Evolutionary conservation across 2,113 vertebrate species (phyloP), one percentile per base, ranked within the genome.

Genomic region (Grus americana): DNA sequence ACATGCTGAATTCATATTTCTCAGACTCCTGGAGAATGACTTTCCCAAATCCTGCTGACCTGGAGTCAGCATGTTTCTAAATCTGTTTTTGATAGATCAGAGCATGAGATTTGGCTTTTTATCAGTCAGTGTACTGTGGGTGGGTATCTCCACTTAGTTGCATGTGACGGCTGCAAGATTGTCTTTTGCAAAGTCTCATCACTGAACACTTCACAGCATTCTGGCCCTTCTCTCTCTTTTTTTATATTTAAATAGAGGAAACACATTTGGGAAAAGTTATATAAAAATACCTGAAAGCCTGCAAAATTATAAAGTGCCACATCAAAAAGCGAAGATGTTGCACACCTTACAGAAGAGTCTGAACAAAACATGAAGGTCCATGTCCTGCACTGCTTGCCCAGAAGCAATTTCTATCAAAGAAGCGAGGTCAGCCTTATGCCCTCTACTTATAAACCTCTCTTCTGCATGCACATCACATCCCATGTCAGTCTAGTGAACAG

Each of bases 341-440:
- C 2, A 3, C 90, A 79, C 21, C 32, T 50, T 62, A 65, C 22
- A 73, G 52, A 44, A 42, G n/a, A 80, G 47, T 29, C n/a, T 0
- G 0, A 76, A 93, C 23, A 54, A 89, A 79, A 52, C 47, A 32
- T 0, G 0, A 80, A 67, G 49, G 52, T 71, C 61, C 0, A 2
- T 12, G 36, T 86, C 23, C 29, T 68, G 63, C 34, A 72, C 76
- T 63, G 21, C 44, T 81, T 79, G 61, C 40, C 36, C 54, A 91
- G 62, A 85, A 90, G 67, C 36, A 70, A 75, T 38, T 89, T 81
- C 79, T 65, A 73, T 44, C 52, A 88, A 90, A 61, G 22, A 85
- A 90, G 42, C 0, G 4, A 90, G 79, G 65, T 86, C 92, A 92
- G 49, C 44, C 79, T 79, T 54, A 50, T 2, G 14, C 58, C n/a